Evolutionary conservation across 2,888 invertebrate species (phyloP), one percentile per base, ranked within the genome.

Genomic region (Linhomoeus sp.): DNA sequence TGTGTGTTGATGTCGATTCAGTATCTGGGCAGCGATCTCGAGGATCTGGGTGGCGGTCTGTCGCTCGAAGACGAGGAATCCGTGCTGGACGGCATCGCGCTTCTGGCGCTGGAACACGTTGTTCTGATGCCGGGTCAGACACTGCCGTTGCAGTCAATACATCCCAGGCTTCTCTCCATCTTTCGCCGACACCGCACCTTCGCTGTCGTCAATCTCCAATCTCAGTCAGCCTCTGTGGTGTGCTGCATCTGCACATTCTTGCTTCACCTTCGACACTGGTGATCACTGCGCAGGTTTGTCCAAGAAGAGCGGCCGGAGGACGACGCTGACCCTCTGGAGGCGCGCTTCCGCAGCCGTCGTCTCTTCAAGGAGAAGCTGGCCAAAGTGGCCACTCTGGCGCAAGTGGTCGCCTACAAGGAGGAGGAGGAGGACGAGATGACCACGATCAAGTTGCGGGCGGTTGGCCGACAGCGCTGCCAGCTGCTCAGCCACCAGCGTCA

Each of bases 61-160:
- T 75, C 76, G 33, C 68, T 78, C 49, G 63, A 77, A 43, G 70
- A 70, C 33, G 77, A 77, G 52, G 66, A 66, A 39, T 70, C 58
- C 17, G 56, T 55, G 36, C 53, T 68, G 14, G 46, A 47, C 3
- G 58, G 53, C 44, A 62, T 79, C 49, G 76, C 77, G 3, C 60
- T 79, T 43, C 67, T 78, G 35, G 65, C 72, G 41, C 70, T 41
- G 41, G 72, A 74, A 39, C 71, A 75, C 42, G 68, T 81, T 44
- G 73, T 81, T 25, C 64, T 77, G 19, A 77, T 81, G 53, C 83
- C 84, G 9, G 81, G 81, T 1, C 81, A 82, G 66, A 80, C 77
- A 1, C 66, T 84, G 24, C 83, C 83, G 0, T 71, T 84, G 52
- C 76, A 78, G 39, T 70, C 76, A 3, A 70, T 68, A 50, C 67